Conservation (phyloP, 1,140 invertebrate genomes). For the Contarinia nasturtii region DNA sequence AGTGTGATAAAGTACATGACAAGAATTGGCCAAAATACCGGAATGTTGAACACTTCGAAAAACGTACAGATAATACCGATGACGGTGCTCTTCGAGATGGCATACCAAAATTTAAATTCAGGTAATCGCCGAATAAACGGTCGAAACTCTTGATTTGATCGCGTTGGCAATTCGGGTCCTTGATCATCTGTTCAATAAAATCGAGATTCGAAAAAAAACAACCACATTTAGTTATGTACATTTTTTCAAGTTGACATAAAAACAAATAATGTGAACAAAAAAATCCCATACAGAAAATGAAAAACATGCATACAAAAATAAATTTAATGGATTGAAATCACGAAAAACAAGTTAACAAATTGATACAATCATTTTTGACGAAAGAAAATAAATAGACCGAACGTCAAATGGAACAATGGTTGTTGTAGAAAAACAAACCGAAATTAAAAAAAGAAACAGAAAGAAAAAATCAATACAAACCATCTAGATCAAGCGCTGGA, state of each 20-base stretch:
- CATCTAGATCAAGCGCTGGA: constrained; percentile 84
- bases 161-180: constrained; percentile 84
- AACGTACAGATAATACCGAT: constrained; percentile 86
- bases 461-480: constrained; percentile 27
- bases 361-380: too few species aligned
- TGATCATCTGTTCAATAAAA: constrained; percentile 40
- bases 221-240: not conserved
- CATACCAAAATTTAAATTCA: constrained; percentile 99
- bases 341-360: too few species aligned
- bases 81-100: constrained; percentile 85
- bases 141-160: constrained; percentile 90
- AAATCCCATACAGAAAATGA: too few species aligned
- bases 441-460: not conserved
- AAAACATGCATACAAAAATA: too few species aligned
- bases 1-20: constrained; percentile 98
- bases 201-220: not conserved
- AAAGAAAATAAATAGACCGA: too few species aligned
- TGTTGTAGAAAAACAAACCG: not conserved
- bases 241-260: constrained; percentile 2
- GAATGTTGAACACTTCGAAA: constrained; percentile 96
- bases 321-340: too few species aligned
- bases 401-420: too few species aligned
- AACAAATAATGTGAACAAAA: too few species aligned
- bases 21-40: constrained; percentile 99
- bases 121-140: constrained; percentile 95